Evolutionary conservation across 2,113 vertebrate genomes (phyloP).

Genomic region (Solenodon paradoxus): DNA sequence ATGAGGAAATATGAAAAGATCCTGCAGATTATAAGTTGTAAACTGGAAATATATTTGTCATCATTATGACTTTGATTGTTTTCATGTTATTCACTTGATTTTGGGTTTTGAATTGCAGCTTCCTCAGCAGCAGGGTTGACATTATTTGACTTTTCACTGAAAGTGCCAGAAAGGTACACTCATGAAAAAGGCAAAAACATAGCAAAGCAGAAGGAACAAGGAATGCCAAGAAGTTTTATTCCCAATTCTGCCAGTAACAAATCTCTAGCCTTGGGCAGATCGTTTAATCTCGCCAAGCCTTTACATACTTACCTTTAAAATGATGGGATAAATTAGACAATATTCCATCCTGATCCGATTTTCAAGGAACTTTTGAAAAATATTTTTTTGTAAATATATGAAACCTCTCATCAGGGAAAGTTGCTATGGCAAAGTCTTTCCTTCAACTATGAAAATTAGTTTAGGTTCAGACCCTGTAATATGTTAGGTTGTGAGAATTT

Average conservation of each 20-base stretch:
- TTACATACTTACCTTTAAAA: slow-evolving; percentile 17
- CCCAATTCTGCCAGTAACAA: neutral
- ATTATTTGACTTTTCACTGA: neutral
- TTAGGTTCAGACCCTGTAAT: neutral
- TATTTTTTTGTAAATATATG: neutral
- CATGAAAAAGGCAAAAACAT: neutral
- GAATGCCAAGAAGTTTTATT: neutral
- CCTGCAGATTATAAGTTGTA: neutral
- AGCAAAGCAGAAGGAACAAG: neutral
- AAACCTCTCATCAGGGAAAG: neutral
- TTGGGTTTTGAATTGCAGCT: neutral
- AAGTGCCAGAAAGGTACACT: neutral
- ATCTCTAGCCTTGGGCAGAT: neutral
- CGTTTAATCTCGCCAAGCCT: neutral
- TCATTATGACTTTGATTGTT: slow-evolving; percentile 1
- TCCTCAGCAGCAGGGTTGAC: neutral
- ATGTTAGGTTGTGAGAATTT: neutral
- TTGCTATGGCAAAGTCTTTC: neutral
- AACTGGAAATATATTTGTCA: neutral
- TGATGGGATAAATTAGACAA: neutral
- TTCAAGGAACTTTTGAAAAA: neutral
- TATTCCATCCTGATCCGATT: neutral
- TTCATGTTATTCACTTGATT: neutral
- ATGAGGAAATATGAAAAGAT: neutral
- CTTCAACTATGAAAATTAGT: neutral